Base-by-base conservation (phyloP, 2,113 vertebrate species). In the Bubo bubo region DNA sequence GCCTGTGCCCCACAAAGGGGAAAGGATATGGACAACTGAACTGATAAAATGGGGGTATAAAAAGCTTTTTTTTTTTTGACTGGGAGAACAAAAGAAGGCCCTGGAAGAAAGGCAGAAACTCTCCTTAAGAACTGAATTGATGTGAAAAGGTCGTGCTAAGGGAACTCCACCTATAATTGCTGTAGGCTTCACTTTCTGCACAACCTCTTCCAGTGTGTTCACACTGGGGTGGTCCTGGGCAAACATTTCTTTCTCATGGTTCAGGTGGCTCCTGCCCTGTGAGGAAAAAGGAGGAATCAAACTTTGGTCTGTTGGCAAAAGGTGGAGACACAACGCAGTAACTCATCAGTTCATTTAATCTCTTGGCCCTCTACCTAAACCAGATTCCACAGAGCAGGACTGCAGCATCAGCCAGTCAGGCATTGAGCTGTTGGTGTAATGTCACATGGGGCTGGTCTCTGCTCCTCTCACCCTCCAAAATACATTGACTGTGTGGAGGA, bases 211-310 rank as follows among this genome's bases (percentile, higher is more conserved):
- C 87, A 99, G 97, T 0, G 98, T 99, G 84, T 97, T 98, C 91
- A 99, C 86, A 81, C 97, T 98, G 7, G 98, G 98, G 71, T 99
- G 99, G 4, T 99, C 99, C 19, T 99, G 99, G 55, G 99, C 99
- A 98, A 99, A 99, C 96, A 99, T 74, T 79, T 99, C 98, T 90
- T 99, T 99, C 95, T 99, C 99, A 1, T 99, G 99, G 97, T 99
- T 99, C 83, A 99, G 95, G 74, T 99, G 96, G 77, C 98, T 97
- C 94, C 99, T 98, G 37, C 99, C 99, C 99, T 99, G 92, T 58
- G 94, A 86, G 56, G 66, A 82, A 84, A 91, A 89, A 94, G 18
- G 55, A 95, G 50, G 8, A 90, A 24, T 73, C 8, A 68, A 67
- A 71, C 20, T 67, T 55, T 34, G 26, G 16, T 59, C 22, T 64